Conservation (phyloP, 2,113 vertebrate genomes). For the Peromyscus californicus region DNA sequence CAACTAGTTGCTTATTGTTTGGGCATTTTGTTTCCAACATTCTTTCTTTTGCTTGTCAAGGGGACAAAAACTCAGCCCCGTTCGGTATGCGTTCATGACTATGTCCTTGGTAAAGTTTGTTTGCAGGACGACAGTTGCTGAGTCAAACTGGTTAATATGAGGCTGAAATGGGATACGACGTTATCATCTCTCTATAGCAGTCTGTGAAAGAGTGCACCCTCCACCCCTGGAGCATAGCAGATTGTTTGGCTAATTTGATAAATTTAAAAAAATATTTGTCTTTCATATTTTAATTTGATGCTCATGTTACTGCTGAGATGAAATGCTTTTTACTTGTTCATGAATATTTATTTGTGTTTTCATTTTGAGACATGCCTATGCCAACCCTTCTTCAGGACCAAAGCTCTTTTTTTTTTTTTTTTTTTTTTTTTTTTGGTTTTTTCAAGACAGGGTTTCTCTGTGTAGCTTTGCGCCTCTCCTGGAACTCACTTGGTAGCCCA, state of each 20-base stretch:
- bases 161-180: background rate
- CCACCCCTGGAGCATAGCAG: background rate
- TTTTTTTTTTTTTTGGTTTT: background rate
- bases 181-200: background rate
- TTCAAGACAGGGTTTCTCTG: no score
- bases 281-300: constrained; percentile 21
- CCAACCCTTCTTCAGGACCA: background rate
- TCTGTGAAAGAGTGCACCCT: background rate
- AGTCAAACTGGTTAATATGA: constrained; percentile 10
- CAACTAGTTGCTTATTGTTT: background rate
- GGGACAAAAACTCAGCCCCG: background rate
- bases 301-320: background rate
- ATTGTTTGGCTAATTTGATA: background rate
- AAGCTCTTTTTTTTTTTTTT: background rate
- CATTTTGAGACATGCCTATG: background rate
- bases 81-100: background rate
- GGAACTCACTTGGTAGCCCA: no score
- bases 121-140: background rate
- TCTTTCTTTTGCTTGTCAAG: background rate
- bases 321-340: background rate
- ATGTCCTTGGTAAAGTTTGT: background rate
- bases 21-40: constrained; percentile 26
- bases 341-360: background rate
- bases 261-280: constrained; percentile 5
- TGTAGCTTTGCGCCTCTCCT: no score